These are phyloP conservation scores for Brenthis daphne DNA, from an alignment of 2,888 invertebrate genomes.

Conservation along the genomic window DNA sequence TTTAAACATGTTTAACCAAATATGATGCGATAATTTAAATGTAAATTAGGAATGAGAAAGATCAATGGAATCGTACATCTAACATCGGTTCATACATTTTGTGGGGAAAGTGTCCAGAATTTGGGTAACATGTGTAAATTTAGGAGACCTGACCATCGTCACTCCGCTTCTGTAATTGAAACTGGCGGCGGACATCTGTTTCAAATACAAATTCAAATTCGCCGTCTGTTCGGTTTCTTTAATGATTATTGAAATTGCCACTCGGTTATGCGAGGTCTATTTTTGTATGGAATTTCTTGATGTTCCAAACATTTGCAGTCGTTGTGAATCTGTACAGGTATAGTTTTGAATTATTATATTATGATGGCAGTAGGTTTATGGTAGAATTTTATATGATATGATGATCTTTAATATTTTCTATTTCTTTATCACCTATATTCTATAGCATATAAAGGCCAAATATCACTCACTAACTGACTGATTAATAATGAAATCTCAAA, in stretches of 20 bases:
- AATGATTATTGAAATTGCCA: slow-evolving; percentile 78
- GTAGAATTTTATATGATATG: neutral
- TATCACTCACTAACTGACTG: too few relatives aligned
- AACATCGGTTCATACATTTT: too few relatives aligned
- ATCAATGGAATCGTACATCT: too few relatives aligned
- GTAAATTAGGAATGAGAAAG: too few relatives aligned
- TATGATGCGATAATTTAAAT: too few relatives aligned
- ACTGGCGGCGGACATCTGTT: slow-evolving; percentile 61
- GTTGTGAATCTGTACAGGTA: slow-evolving; percentile 27
- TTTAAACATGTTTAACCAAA: too few relatives aligned
- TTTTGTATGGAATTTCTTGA: slow-evolving; percentile 60
- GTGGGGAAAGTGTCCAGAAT: neutral
- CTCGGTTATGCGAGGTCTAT: slow-evolving; percentile 63
- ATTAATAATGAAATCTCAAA: too few relatives aligned
- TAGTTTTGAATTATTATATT: neutral
- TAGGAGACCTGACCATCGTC: slow-evolving; percentile 54
- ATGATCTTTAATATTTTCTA: neutral
- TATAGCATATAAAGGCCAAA: too few relatives aligned
- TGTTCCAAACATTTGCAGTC: slow-evolving; percentile 25
- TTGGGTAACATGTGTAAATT: slow-evolving; percentile 54
- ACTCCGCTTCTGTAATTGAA: slow-evolving; percentile 59
- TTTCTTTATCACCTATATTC: too few relatives aligned
- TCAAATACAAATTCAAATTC: slow-evolving; percentile 58
- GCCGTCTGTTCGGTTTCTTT: slow-evolving; percentile 62
- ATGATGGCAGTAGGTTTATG: slow-evolving; percentile 15